phyloP scores from a whole-genome alignment of 2,888 invertebrate genomes.

The Venustoraphidia nigricollis region DNA sequence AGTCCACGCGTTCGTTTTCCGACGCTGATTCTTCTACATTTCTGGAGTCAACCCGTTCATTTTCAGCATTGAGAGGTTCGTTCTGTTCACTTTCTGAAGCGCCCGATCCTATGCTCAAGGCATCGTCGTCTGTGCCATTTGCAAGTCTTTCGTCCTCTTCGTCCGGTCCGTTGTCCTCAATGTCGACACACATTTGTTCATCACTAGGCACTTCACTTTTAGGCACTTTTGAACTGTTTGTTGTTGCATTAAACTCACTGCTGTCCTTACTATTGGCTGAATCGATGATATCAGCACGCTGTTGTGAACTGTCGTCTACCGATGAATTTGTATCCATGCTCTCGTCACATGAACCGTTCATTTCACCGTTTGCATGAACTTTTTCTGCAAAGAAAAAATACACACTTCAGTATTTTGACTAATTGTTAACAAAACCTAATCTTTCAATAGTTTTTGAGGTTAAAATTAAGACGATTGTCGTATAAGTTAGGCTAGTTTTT shows the following conservation, averaged over 20 bases:
- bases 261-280: slow-evolving; percentile 5
- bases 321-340: slow-evolving; percentile 4
- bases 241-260: background rate
- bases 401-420: no score
- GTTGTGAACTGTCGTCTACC: slow-evolving; percentile 4
- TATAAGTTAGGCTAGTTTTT: no score
- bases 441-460: no score
- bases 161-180: slow-evolving; percentile 13
- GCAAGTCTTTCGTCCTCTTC: slow-evolving; percentile 15
- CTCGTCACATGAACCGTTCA: slow-evolving; percentile 14
- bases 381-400: background rate
- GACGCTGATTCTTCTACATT: no score
- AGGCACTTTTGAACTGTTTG: no score
- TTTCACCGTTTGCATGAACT: slow-evolving; percentile 18
- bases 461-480: no score
- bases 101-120: slow-evolving; percentile 2
- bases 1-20: no score
- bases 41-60: background rate
- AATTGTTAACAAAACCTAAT: no score
- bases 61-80: slow-evolving; percentile 3
- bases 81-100: slow-evolving; percentile 2
- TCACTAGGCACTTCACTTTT: no score
- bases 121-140: slow-evolving; percentile 15
- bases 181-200: slow-evolving; percentile 6
- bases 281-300: background rate